These are phyloP conservation scores for Cyprinus carpio DNA, from an alignment of 2,113 vertebrate genomes.

Conservation along the genomic window DNA sequence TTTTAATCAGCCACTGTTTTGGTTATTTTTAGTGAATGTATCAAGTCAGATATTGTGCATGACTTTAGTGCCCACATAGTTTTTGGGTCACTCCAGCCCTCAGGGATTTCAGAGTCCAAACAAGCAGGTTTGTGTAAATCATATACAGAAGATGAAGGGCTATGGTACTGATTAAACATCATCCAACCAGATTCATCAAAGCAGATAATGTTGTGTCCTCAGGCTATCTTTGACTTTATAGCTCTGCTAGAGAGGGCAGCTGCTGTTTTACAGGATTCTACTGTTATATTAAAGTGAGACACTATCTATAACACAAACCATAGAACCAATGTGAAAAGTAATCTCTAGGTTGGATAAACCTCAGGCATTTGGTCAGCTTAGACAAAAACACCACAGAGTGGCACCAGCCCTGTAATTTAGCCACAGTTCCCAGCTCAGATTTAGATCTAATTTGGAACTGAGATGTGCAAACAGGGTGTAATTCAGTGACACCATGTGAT, in stretches of 20 bases:
- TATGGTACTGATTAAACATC: constrained; percentile 5
- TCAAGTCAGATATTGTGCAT: too few species aligned
- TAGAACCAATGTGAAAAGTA: constrained; percentile 4
- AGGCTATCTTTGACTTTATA: constrained; percentile 1
- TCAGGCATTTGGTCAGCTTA: constrained; percentile 55
- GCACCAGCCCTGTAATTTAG: constrained; percentile 72
- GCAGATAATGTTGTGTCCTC: background rate
- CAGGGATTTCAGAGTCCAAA: background rate
- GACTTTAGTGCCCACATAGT: background rate
- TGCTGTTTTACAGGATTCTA: constrained; percentile 42
- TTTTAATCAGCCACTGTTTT: too few species aligned
- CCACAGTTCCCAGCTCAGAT: constrained; percentile 64
- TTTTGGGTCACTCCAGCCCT: background rate
- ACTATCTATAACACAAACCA: constrained; percentile 52
- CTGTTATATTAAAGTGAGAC: constrained; percentile 36
- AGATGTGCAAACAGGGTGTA: constrained; percentile 54
- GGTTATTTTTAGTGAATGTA: too few species aligned
- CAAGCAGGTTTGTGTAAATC: background rate
- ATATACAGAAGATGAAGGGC: constrained; percentile 1
- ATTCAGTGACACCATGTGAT: constrained; percentile 56
- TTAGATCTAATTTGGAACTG: constrained; percentile 73
- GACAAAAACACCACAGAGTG: constrained; percentile 59
- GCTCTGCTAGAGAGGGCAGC: constrained; percentile 1
- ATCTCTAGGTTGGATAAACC: constrained; percentile 43
- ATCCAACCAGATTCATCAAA: background rate